These are phyloP conservation scores for Phalacrocorax carbo DNA, from an alignment of 2,113 vertebrate genomes.

Conservation along the genomic window DNA sequence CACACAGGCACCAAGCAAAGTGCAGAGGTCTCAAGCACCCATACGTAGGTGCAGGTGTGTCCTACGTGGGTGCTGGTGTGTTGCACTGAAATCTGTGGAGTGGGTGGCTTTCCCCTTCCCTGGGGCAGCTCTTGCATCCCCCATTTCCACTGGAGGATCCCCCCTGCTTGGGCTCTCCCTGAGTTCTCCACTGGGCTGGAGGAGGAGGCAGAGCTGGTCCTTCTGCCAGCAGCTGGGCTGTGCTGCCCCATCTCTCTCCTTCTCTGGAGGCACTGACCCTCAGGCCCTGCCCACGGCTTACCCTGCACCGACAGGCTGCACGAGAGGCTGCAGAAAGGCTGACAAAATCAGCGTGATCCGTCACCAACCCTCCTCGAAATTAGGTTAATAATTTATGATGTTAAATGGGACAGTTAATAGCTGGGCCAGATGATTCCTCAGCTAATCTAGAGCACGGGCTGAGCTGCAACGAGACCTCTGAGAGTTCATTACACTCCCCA, in stretches of 20 bases:
- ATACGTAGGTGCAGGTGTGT: background rate
- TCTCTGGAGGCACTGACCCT: background rate
- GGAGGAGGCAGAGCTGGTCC: background rate
- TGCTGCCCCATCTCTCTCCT: background rate
- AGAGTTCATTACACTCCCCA: conserved; percentile 64
- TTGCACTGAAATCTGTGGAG: background rate
- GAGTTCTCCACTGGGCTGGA: background rate
- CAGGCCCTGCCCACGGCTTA: background rate
- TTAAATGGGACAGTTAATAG: conserved; percentile 86
- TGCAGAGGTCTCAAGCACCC: background rate
- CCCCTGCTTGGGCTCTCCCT: background rate
- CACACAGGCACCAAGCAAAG: background rate
- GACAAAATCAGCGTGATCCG: conserved; percentile 70
- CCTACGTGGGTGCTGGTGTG: background rate
- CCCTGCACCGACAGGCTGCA: background rate
- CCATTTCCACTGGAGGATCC: background rate
- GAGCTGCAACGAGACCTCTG: conserved; percentile 68
- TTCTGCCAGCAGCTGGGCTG: background rate
- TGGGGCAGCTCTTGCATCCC: background rate
- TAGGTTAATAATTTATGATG: conserved; percentile 91
- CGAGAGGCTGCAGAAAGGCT: background rate
- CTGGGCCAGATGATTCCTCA: conserved; percentile 75
- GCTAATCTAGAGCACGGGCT: conserved; percentile 59
- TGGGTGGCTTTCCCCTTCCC: background rate
- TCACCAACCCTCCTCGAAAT: conserved; percentile 83